Evolutionary conservation across 2,797 vertebrate species (phyloP), one percentile per base, ranked within the genome.

Genomic region (Pseudochromis fuscus): DNA sequence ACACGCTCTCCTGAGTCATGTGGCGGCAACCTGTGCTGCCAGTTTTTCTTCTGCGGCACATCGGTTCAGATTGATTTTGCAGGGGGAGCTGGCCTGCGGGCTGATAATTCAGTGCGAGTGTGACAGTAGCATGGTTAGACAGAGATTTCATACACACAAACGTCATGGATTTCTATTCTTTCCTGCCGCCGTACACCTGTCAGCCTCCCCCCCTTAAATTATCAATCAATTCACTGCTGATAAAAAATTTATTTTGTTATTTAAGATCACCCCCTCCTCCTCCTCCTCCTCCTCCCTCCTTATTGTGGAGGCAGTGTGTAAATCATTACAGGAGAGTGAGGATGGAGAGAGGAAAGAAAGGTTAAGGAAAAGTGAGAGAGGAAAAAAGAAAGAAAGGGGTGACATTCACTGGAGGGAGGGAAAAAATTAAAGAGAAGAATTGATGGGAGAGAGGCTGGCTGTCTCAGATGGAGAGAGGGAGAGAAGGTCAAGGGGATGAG

Each of bases 401-500:
- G 88, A 90, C 80, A 91, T 91, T 90, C 78, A 86, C n/a, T 30
- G 63, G 72, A 35, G 24, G 33, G 44, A 51, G 18, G 11, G 37
- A 66, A 49, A 86, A 75, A 81, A 88, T 80, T 40, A 81, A 75
- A 86, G 75, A 40, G 69, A 65, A 48, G 74, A 88, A 89, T 78
- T 76, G 84, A 89, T 83, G 81, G 61, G 66, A 81, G 45, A 79
- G 75, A 60, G 55, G 67, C 31, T 48, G 33, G 62, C 59, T 72
- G 84, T 85, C 79, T 91, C 42, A 30, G 64, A 59, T 40, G 82
- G 69, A 69, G 72, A 70, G 81, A 63, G 42, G 25, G 37, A 75
- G 84, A 83, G 77, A 90, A 89, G 89, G 89, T 91, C 85, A 88
- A 77, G 78, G 81, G 58, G 86, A 86, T 83, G 81, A 86, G 75